Conservation (phyloP, 2,113 vertebrate genomes). For the Chionomys nivalis region DNA sequence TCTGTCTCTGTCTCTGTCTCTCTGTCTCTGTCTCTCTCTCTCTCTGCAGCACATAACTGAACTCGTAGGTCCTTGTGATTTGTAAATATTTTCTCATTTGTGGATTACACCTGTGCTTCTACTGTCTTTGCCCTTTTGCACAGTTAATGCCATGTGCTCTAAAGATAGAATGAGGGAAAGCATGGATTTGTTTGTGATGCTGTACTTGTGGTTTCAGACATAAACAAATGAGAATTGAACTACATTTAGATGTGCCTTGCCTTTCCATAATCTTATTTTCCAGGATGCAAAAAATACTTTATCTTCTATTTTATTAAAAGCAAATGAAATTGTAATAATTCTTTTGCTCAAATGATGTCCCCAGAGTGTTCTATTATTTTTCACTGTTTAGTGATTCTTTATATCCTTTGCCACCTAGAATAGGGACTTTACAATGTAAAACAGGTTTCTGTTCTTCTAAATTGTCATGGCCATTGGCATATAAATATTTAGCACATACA, state of each 20-base stretch:
- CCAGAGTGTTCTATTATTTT: not conserved
- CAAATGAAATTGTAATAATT: not conserved
- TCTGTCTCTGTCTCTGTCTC: too few relatives aligned
- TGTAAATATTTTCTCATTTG: not conserved
- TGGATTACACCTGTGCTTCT: fast-evolving
- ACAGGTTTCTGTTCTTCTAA: not conserved
- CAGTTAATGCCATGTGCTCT: not conserved
- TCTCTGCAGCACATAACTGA: not conserved
- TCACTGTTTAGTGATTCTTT: not conserved
- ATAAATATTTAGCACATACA: not conserved
- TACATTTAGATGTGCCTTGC: not conserved
- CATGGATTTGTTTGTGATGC: not conserved
- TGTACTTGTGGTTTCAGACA: not conserved
- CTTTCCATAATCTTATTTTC: not conserved
- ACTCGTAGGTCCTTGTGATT: not conserved
- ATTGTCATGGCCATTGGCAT: not conserved
- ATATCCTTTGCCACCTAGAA: not conserved
- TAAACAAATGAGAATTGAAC: not conserved
- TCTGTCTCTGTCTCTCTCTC: too few relatives aligned
- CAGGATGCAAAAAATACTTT: not conserved
- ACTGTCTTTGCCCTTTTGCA: not conserved
- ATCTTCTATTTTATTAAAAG: not conserved
- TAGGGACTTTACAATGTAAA: not conserved
- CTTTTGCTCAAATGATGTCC: not conserved
- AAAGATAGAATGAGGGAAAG: not conserved